These are phyloP conservation scores for Danio tinwini DNA, from an alignment of 2,797 vertebrate genomes.

Conservation along the genomic window DNA sequence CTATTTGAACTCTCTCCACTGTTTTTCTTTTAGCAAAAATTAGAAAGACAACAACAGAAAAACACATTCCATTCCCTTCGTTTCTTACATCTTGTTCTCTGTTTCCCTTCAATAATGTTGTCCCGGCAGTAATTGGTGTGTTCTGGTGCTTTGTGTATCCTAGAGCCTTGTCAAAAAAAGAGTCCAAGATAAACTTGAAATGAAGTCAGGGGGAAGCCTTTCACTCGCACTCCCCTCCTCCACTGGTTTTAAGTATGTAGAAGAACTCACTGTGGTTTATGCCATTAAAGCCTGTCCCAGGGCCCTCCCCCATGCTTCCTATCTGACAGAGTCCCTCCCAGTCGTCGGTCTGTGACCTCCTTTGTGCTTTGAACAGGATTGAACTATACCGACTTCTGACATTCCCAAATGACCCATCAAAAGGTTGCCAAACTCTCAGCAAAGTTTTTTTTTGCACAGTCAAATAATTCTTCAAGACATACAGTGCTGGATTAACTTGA, in stretches of 20 bases:
- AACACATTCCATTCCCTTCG: neutral
- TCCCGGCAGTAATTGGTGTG: neutral
- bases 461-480: neutral
- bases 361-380: conserved; percentile 34
- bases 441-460: neutral
- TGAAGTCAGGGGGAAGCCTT: neutral
- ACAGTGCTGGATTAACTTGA: neutral
- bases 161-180: neutral
- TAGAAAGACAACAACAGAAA: neutral
- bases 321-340: conserved; percentile 26
- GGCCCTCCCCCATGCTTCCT: conserved; percentile 21
- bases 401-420: conserved; percentile 29
- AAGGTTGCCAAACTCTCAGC: neutral
- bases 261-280: neutral
- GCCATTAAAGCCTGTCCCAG: conserved; percentile 42
- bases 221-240: conserved; percentile 38
- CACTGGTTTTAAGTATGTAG: conserved; percentile 28
- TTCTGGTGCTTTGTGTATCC: neutral
- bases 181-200: neutral
- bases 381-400: neutral
- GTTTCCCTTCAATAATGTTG: conserved; percentile 1
- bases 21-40: neutral
- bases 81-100: neutral
- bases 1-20: neutral
- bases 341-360: conserved; percentile 34